A percentile compares a stretch with the other conserved stretches of the same genome.
Conservation (phyloP, 2,888 invertebrate species). For the Fragum fragum region DNA sequence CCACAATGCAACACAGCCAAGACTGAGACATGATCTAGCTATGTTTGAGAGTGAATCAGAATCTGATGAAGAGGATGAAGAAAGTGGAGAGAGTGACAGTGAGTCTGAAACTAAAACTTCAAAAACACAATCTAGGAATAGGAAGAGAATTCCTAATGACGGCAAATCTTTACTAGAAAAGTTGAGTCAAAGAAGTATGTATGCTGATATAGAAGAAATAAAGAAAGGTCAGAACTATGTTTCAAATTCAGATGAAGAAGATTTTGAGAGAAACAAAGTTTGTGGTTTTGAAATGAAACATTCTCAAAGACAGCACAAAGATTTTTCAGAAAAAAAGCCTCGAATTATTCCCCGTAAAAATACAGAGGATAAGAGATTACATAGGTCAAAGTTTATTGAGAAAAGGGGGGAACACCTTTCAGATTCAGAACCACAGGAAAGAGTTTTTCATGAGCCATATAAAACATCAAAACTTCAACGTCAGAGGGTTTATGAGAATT, state of each 20-base stretch:
- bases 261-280: slow-evolving; percentile 2
- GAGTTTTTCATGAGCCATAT: background rate
- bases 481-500: background rate
- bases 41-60: slow-evolving; percentile 18
- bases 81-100: slow-evolving; percentile 5
- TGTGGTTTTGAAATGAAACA: background rate
- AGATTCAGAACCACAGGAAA: background rate
- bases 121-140: slow-evolving; percentile 5
- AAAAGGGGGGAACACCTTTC: background rate
- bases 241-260: slow-evolving; percentile 13
- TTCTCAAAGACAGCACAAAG: background rate
- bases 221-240: slow-evolving; percentile 35
- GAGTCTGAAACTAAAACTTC: background rate
- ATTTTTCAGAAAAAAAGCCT: background rate
- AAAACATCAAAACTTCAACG: background rate
- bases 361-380: background rate
- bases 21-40: background rate
- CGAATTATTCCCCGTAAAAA: background rate
- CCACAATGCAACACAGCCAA: background rate
- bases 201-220: slow-evolving; percentile 62
- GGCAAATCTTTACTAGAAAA: slow-evolving; percentile 55
- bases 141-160: slow-evolving; percentile 42
- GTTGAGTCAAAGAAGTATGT: slow-evolving; percentile 59
- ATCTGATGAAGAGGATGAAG: slow-evolving; percentile 21
- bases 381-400: slow-evolving; percentile 1